Conservation (phyloP, 2,888 invertebrate species). For the Ichneumoninae sp. region DNA sequence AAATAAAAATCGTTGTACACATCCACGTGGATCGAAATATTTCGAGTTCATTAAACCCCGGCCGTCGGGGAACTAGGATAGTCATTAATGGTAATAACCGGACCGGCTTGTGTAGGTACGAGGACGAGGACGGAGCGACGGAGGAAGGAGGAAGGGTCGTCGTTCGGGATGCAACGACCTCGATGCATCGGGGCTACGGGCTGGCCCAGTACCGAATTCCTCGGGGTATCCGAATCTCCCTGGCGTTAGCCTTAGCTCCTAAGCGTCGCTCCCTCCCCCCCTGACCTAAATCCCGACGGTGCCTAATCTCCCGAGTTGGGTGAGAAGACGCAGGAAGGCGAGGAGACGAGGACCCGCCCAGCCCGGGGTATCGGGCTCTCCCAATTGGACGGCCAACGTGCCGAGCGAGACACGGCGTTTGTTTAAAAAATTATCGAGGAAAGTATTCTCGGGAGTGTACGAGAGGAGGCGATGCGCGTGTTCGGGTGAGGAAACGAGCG, state of each 20-base stretch:
- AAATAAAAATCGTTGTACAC: neutral
- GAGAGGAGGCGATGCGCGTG: conserved; percentile 44
- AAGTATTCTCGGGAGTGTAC: conserved; percentile 76
- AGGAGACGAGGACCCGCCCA: conserved; percentile 67
- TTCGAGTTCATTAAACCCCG: conserved; percentile 21
- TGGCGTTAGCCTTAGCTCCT: neutral
- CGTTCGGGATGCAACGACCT: conserved; percentile 40
- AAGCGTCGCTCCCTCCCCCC: conserved; percentile 40
- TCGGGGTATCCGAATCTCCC: neutral
- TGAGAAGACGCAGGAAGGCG: conserved; percentile 30
- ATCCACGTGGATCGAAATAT: neutral
- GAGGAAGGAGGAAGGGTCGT: conserved; percentile 24
- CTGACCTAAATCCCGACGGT: conserved; percentile 65
- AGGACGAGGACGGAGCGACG: neutral
- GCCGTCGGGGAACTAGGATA: neutral
- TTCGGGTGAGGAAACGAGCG: conserved; percentile 52
- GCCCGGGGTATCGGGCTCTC: conserved; percentile 44
- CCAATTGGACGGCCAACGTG: conserved; percentile 38
- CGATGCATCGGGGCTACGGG: conserved; percentile 36
- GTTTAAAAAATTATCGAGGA: conserved; percentile 84
- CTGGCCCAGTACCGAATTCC: conserved; percentile 38
- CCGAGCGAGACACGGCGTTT: conserved; percentile 72
- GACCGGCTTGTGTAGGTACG: neutral
- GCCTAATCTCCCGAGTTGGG: conserved; percentile 54
- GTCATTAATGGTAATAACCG: neutral